A percentile compares a stretch with the other conserved stretches of the same genome.
Evolutionary conservation across 2,797 vertebrate genomes (phyloP).

Genomic region (Menidia menidia): DNA sequence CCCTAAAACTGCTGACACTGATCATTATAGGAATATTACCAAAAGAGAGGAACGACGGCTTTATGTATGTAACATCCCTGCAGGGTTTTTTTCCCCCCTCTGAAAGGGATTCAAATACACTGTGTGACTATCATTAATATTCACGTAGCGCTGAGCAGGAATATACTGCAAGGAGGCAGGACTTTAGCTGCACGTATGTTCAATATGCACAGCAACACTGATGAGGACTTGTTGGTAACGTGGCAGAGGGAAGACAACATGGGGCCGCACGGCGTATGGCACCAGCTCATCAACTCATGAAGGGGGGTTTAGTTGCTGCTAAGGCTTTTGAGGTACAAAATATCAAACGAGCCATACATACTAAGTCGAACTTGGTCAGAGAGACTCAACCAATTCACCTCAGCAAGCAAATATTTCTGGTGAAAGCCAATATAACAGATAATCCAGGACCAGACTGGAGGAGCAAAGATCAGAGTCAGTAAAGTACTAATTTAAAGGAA

Average conservation of each 20-base stretch:
- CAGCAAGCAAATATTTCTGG: neutral
- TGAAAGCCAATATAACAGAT: constrained; percentile 1
- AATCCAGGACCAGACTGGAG: neutral
- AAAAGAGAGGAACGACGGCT: constrained; percentile 13
- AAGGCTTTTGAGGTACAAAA: neutral
- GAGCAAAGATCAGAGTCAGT: neutral
- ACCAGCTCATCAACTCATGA: constrained; percentile 40
- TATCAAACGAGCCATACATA: constrained; percentile 11
- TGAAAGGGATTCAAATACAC: constrained; percentile 5
- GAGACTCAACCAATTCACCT: neutral
- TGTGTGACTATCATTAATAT: constrained; percentile 2
- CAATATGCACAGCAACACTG: constrained; percentile 28
- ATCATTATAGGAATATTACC: constrained; percentile 27
- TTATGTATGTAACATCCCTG: constrained; percentile 14
- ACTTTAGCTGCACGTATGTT: constrained; percentile 1
- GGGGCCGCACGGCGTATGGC: constrained; percentile 20
- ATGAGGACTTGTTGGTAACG: constrained; percentile 22
- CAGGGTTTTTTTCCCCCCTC: constrained; percentile 17
- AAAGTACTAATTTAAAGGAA: neutral
- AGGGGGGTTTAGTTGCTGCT: neutral
- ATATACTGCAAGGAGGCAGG: neutral
- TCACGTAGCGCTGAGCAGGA: neutral
- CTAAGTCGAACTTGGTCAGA: neutral
- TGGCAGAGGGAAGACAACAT: constrained; percentile 35
- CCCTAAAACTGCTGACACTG: constrained; percentile 22